Evolutionary conservation across 1,140 invertebrate genomes (phyloP), one percentile per base, ranked within the genome.

Genomic region (Drosophila novamexicana): DNA sequence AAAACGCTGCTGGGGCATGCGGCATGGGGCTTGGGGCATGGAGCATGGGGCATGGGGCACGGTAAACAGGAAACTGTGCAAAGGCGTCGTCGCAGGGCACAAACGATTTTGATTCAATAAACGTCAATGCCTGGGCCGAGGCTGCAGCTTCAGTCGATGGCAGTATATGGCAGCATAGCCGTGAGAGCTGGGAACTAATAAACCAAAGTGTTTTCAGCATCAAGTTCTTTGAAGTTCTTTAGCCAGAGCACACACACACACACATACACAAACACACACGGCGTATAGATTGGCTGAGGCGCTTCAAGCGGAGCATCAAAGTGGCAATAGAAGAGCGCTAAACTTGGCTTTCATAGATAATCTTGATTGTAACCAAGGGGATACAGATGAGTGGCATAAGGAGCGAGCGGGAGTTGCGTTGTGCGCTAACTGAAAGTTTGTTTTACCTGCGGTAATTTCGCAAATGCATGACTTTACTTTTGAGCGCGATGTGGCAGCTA

Each of bases 91-190:
- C 45, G 49, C 40, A 54, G 14, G 64, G 63, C 74, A 63, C 75
- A 79, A 83, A 79, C 79, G 79, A 72, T 86, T 86, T 86, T 88
- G 79, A 86, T 86, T 86, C 79, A 86, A 86, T 86, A 83, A 86
- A 86, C 82, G 82, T 88, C 82, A 86, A 83, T 86, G 77, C 76
- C 49, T 88, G 62, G 70, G 58, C 71, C 71, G 7, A 29, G 16
- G 58, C 64, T 16, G 16, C 14, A 44, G 14, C 40, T 32, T 10
- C 16, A n/a, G 49, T 22, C 16, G 52, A 62, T 68, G 61, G 22
- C 61, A 45, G 45, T 34, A 58, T 68, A 54, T 50, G 32, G 4
- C 56, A 22, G 22, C 22, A 22, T 22, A 22, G 22, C 22, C 3
- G 22, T 61, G 54, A 32, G 56, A 34, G 29, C 64, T 63, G 67